Conservation (phyloP, 2,113 vertebrate species). For the Gymnogyps californianus region DNA sequence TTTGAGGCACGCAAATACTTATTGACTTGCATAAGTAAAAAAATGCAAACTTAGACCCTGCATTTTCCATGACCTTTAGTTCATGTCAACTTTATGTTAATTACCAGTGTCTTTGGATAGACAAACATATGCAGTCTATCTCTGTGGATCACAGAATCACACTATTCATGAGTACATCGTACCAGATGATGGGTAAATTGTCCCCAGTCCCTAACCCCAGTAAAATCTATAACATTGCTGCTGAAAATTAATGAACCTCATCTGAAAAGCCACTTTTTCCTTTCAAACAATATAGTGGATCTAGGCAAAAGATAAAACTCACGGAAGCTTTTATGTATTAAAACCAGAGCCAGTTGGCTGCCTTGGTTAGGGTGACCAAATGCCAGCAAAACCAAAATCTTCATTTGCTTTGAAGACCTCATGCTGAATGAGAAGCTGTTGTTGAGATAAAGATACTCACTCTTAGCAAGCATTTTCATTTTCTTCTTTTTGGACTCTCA, state of each 20-base stretch:
- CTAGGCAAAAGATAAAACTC: conserved; percentile 13
- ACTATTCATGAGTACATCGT: not conserved
- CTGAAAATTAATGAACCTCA: not conserved
- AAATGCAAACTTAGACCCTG: not conserved
- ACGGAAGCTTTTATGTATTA: conserved; percentile 23
- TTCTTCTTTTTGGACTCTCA: not conserved
- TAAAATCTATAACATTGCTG: not conserved
- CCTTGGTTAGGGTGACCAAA: conserved; percentile 46
- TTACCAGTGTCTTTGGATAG: not conserved
- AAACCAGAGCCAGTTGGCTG: conserved; percentile 61
- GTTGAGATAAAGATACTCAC: conserved; percentile 12
- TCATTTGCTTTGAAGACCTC: conserved; percentile 59
- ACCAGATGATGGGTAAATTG: not conserved
- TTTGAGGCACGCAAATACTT: not conserved
- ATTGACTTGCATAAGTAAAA: not conserved
- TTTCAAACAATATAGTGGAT: not conserved
- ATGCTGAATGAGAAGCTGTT: conserved; percentile 71
- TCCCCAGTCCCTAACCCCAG: not conserved
- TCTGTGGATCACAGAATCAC: not conserved
- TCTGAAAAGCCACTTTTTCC: not conserved
- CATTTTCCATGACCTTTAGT: not conserved
- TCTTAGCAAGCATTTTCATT: not conserved
- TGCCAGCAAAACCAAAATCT: conserved; percentile 51
- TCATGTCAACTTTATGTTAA: not conserved
- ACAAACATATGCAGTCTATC: not conserved